Percentiles rank a stretch among this genome's conserved stretches.
phyloP scores from a whole-genome alignment of 2,797 vertebrate species.

The Hydrocynus forskahlii region DNA sequence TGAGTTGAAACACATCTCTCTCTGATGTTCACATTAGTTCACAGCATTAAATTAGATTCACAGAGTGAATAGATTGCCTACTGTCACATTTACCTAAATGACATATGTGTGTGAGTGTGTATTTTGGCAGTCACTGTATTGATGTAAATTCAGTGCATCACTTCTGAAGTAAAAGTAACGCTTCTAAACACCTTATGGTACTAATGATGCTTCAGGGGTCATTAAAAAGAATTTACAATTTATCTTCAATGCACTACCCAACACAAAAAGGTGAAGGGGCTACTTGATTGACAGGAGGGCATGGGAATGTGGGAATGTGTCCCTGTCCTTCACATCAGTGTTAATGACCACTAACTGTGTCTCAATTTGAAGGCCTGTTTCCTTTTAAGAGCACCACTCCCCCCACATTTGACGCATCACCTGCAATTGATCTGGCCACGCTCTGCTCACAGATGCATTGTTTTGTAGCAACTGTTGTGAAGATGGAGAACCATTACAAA shows the following conservation, averaged over 20 bases:
- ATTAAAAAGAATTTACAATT: constrained; percentile 19
- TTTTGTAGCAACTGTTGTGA: too few relatives aligned
- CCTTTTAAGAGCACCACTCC: constrained; percentile 25
- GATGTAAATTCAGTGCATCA: background rate
- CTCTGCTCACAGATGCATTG: background rate
- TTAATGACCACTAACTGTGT: constrained; percentile 36
- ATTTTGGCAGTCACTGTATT: too few relatives aligned
- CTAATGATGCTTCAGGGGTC: background rate
- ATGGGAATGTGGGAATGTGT: constrained; percentile 54
- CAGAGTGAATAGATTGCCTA: background rate
- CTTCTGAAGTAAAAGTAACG: background rate
- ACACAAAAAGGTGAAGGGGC: constrained; percentile 26
- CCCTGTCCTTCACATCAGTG: constrained; percentile 47
- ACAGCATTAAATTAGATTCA: background rate
- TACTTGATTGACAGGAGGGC: constrained; percentile 52
- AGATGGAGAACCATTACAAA: too few relatives aligned
- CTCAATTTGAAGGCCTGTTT: constrained; percentile 13
- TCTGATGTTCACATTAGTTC: background rate
- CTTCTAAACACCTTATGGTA: too few relatives aligned
- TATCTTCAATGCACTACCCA: constrained; percentile 40
- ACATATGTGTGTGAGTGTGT: background rate
- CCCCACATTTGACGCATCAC: constrained; percentile 13
- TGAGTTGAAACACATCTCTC: background rate
- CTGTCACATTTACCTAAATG: background rate
- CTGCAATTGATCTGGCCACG: background rate